Base-by-base conservation (phyloP, 2,888 invertebrate species). In the Callyntrura guangdongensis region DNA sequence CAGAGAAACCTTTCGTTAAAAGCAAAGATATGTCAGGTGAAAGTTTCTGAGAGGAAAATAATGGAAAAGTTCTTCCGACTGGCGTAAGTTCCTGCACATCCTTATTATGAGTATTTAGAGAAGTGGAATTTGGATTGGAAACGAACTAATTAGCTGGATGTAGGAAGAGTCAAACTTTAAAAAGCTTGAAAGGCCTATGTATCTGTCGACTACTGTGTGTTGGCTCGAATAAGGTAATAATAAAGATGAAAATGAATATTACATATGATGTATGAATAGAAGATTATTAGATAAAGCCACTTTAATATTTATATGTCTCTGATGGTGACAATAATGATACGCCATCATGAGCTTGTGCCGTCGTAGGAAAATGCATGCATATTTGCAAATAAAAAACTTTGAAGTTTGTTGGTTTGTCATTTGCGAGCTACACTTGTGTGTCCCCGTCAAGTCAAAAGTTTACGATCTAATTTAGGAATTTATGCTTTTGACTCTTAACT, bases 1-100 rank as follows among this genome's bases (percentile, higher is more conserved):
- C 9, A 11, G 9, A n/a, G 20, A 17, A 47, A 6, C 47, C 45
- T 3, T 17, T 45, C 72, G 72, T 72, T 67, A 72, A 72, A 72
- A 72, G 45, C 72, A 72, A 72, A 72, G 45, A 17, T 17, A 47
- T 72, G 72, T 72, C 45, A 72, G 72, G 72, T 45, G 47, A 72
- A 72, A 72, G 45, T 45, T 72, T 72, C n/a, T 47, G 47, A 27
- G 67, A 36, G 5, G 11, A 17, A 8, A 6, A 27, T 67, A 72
- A 72, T 72, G 72, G 72, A 72, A 72, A 72, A 72, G 72, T 72
- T 72, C 11, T 2, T 36, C 11, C 14, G 67, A 36, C 12, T 17
- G n/a, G n/a, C n/a, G n/a, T n/a, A 17, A 8, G 17, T 72, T 27
- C 6, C 20, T 3, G 27, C 6, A 17, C 72, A 8, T 9, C 12